Evolutionary conservation across 2,888 invertebrate species (phyloP).

Genomic region (Dolomedes plantarius): DNA sequence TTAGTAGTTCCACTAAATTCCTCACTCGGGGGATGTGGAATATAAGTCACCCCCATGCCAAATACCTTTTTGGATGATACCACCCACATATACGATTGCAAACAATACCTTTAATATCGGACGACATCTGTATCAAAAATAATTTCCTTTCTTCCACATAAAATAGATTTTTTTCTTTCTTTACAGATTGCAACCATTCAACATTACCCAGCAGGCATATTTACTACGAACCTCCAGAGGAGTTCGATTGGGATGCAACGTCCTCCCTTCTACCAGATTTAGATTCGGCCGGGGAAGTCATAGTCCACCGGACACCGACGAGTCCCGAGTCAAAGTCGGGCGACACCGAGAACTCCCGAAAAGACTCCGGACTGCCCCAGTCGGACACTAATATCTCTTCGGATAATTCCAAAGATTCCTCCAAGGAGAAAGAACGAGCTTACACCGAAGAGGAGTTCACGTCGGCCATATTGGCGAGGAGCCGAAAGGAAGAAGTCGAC

Average conservation of each 20-base stretch:
- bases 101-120: no score
- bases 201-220: slow-evolving; percentile 47
- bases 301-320: slow-evolving; percentile 45
- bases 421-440: slow-evolving; percentile 51
- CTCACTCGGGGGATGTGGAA: no score
- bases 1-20: no score
- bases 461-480: slow-evolving; percentile 63
- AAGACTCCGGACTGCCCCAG: neutral
- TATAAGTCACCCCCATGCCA: no score
- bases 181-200: slow-evolving; percentile 23
- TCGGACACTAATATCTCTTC: slow-evolving; percentile 24
- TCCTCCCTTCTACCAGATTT: slow-evolving; percentile 19
- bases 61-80: no score
- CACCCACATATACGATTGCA: no score
- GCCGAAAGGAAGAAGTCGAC: slow-evolving; percentile 9
- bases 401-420: slow-evolving; percentile 20
- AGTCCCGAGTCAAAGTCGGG: slow-evolving; percentile 33
- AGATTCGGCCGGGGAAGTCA: slow-evolving; percentile 44
- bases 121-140: no score
- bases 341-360: neutral
- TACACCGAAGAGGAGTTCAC: slow-evolving; percentile 68
- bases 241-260: slow-evolving; percentile 52
- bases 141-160: no score
- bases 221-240: slow-evolving; percentile 69
- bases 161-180: no score